phyloP scores from a whole-genome alignment of 2,888 invertebrate species.

The Leucozona laternaria region DNA sequence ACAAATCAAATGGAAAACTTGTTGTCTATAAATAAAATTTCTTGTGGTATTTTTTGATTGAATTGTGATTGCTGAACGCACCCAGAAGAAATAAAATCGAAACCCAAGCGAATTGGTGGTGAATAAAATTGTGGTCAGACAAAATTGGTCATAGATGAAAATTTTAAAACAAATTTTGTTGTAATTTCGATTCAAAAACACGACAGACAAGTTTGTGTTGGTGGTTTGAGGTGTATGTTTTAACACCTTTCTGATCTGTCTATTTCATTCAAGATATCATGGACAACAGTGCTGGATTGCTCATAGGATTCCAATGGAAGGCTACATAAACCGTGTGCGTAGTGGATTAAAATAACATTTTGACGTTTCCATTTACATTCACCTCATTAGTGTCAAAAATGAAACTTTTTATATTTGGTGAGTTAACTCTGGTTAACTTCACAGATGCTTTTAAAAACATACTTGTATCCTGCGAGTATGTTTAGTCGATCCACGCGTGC shows the following conservation, averaged over 20 bases:
- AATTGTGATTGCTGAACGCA: constrained; percentile 59
- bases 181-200: constrained; percentile 3
- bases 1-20: constrained; percentile 58
- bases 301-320: not conserved
- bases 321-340: no score
- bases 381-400: no score
- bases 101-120: constrained; percentile 18
- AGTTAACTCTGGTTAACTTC: no score
- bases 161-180: not conserved
- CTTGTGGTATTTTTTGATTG: constrained; percentile 59
- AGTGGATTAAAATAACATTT: no score
- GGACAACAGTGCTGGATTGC: not conserved
- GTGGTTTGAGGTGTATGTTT: constrained; percentile 17
- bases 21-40: constrained; percentile 35
- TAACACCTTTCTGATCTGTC: constrained; percentile 37
- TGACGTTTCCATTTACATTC: no score
- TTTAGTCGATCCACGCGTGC: no score
- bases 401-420: no score
- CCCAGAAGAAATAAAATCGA: constrained; percentile 28
- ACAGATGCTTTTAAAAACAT: no score
- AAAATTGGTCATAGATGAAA: constrained; percentile 7
- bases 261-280: constrained; percentile 20
- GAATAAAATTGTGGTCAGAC: constrained; percentile 47
- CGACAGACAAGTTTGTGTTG: constrained; percentile 18
- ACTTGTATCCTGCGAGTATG: no score